Percentiles rank a stretch among this genome's conserved stretches.
phyloP scores from a whole-genome alignment of 2,113 vertebrate genomes.

The Chlorodrepanis virens region DNA sequence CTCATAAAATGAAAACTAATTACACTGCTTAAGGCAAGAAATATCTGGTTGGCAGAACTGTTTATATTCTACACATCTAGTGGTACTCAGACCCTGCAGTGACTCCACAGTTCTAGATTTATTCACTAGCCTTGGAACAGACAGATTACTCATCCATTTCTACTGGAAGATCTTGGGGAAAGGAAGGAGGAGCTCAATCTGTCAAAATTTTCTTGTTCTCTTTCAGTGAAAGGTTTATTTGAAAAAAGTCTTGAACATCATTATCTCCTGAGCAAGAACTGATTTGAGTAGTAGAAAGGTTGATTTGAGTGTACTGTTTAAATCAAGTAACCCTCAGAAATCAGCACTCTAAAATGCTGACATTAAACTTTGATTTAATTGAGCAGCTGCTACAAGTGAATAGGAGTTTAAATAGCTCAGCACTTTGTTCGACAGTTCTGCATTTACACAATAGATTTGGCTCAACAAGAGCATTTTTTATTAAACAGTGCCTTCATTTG shows the following conservation, averaged over 20 bases:
- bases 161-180: background rate
- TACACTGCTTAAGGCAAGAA: background rate
- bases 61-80: background rate
- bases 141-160: background rate
- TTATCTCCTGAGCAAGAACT: background rate
- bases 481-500: slow-evolving; percentile 30
- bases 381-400: slow-evolving; percentile 52
- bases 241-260: background rate
- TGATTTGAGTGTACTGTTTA: slow-evolving; percentile 34
- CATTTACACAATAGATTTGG: slow-evolving; percentile 23
- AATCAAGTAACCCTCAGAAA: slow-evolving; percentile 39
- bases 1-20: slow-evolving; percentile 5
- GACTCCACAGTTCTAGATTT: slow-evolving; percentile 8
- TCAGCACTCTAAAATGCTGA: slow-evolving; percentile 45
- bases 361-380: slow-evolving; percentile 48
- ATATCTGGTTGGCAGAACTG: background rate
- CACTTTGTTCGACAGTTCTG: slow-evolving; percentile 22
- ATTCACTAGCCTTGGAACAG: background rate
- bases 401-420: slow-evolving; percentile 30
- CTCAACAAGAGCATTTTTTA: slow-evolving; percentile 27
- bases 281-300: slow-evolving; percentile 22
- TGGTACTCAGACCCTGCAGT: background rate
- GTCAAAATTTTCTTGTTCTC: background rate
- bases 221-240: background rate
- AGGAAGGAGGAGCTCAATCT: background rate